phyloP scores from a whole-genome alignment of 1,140 invertebrate species.

The Cydia strobilella region DNA sequence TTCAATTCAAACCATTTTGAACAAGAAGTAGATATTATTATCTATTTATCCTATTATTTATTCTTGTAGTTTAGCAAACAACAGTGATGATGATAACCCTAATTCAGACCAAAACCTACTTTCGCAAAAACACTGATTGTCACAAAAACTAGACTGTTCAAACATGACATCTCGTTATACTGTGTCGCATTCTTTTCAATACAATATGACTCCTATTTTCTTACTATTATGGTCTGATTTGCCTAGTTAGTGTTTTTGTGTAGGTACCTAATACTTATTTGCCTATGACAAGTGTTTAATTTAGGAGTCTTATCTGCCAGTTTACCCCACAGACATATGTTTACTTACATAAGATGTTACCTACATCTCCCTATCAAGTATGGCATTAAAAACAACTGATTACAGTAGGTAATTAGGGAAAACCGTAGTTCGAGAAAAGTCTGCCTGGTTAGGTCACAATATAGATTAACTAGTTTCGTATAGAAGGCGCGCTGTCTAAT shows the following conservation, averaged over 20 bases:
- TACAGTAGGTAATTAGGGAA: neutral
- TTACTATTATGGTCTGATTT: neutral
- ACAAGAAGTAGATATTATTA: too few relatives aligned
- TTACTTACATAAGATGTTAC: neutral
- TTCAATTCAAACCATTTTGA: too few relatives aligned
- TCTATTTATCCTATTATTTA: too few relatives aligned
- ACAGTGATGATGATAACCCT: neutral
- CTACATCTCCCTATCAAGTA: neutral
- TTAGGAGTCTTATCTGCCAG: conserved; percentile 1
- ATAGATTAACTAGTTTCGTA: neutral
- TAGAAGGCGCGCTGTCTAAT: too few relatives aligned
- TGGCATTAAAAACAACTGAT: neutral
- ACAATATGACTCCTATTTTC: neutral
- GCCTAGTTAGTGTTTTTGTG: neutral
- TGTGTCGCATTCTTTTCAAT: neutral
- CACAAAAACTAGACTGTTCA: conserved; percentile 2
- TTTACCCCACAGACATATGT: neutral
- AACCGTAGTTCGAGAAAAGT: neutral
- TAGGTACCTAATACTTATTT: too few relatives aligned
- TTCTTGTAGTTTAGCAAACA: neutral
- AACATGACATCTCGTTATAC: neutral
- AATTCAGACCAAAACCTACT: neutral
- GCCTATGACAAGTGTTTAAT: conserved; percentile 4
- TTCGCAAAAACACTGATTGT: neutral
- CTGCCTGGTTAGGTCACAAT: neutral